These are phyloP conservation scores for Hartigia nigra DNA, from an alignment of 2,888 invertebrate species.

Conservation along the genomic window DNA sequence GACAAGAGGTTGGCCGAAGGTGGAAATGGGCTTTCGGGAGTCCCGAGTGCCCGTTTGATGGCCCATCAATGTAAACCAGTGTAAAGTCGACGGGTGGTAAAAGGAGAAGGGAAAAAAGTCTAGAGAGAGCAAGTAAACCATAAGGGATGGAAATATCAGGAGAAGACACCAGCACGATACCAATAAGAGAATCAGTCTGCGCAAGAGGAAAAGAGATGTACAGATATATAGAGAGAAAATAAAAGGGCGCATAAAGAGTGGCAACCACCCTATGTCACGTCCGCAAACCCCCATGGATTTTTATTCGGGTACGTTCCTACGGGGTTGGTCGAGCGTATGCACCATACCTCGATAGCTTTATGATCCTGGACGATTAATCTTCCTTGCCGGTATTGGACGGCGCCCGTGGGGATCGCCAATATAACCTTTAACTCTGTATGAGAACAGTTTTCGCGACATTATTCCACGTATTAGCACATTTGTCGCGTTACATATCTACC, in stretches of 20 bases:
- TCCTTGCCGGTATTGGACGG: constrained; percentile 47
- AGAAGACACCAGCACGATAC: no score
- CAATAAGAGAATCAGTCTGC: no score
- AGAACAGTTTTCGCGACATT: constrained; percentile 11
- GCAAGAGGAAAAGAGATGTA: not conserved
- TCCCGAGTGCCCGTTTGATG: constrained; percentile 53
- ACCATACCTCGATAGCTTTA: constrained; percentile 44
- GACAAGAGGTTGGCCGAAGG: constrained; percentile 32
- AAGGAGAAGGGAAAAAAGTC: not conserved
- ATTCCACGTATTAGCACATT: constrained; percentile 20
- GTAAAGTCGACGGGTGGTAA: constrained; percentile 44
- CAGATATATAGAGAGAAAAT: not conserved
- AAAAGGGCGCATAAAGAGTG: not conserved
- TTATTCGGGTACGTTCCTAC: constrained; percentile 1
- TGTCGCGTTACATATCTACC: constrained; percentile 10
- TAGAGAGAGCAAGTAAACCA: not conserved
- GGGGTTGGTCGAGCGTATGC: not conserved
- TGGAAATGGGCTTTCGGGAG: constrained; percentile 48
- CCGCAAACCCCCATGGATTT: not conserved
- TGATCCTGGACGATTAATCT: constrained; percentile 55
- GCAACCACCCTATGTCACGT: not conserved
- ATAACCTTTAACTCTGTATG: constrained; percentile 15
- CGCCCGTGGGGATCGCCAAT: constrained; percentile 54
- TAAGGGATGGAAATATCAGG: no score
- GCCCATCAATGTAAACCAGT: constrained; percentile 58